These are phyloP conservation scores for Hippocampus zosterae DNA, from an alignment of 2,113 vertebrate genomes.

Conservation along the genomic window DNA sequence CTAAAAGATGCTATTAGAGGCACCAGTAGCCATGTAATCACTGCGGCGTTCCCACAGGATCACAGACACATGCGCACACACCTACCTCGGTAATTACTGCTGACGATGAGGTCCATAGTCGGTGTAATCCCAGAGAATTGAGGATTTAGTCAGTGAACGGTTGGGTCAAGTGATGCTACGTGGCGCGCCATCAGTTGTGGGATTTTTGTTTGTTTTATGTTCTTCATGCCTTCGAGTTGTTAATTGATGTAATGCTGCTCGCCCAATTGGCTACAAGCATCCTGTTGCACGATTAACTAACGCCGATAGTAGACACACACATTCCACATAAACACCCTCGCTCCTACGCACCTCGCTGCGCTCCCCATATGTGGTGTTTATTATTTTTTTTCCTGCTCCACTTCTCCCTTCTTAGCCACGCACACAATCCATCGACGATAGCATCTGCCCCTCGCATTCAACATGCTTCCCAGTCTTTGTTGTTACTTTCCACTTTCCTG, in stretches of 20 bases:
- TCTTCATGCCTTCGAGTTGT: conserved; percentile 17
- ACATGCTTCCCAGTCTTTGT: conserved; percentile 42
- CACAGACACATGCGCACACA: conserved; percentile 18
- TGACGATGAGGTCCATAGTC: conserved; percentile 48
- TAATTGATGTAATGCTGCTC: conserved; percentile 35
- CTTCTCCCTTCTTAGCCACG: conserved; percentile 32
- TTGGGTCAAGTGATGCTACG: conserved; percentile 38
- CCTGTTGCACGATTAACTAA: conserved; percentile 26
- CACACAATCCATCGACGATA: conserved; percentile 43
- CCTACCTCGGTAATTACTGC: conserved; percentile 57
- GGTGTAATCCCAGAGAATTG: conserved; percentile 43
- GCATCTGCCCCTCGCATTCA: conserved; percentile 43
- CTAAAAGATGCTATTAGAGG: conserved; percentile 75
- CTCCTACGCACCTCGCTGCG: conserved; percentile 16
- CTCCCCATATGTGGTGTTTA: conserved; percentile 40
- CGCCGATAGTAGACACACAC: conserved; percentile 21
- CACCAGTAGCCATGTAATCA: conserved; percentile 76
- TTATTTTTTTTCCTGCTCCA: conserved; percentile 9
- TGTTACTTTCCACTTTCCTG: conserved; percentile 48
- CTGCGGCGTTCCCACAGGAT: conserved; percentile 64
- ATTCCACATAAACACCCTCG: conserved; percentile 5
- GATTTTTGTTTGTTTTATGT: conserved; percentile 11
- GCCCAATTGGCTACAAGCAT: conserved; percentile 19
- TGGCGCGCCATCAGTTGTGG: conserved; percentile 21
- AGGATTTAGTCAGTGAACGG: conserved; percentile 46